Base-by-base conservation (phyloP, 2,888 invertebrate genomes). In the Callinectes sapidus region DNA sequence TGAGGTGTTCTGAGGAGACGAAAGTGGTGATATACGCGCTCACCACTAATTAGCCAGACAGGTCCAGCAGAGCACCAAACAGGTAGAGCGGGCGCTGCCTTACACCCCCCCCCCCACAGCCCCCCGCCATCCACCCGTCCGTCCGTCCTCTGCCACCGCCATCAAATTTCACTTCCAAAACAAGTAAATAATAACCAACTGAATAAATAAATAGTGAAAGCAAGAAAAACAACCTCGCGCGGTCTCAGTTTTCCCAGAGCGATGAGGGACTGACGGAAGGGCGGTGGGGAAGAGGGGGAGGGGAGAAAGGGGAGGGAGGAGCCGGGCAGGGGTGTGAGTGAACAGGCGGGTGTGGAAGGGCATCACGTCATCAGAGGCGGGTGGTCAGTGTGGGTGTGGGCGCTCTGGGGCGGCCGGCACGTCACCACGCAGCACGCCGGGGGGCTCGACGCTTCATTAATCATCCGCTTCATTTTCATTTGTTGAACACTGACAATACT, bases 401-500 rank as follows among this genome's bases (percentile, higher is more conserved):
- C 71, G 28, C n/a, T 10, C 28, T 71, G 71, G 61, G 16, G 61
- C 71, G 28, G n/a, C 28, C n/a, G 71, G 71, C 71, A 28, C 71
- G 71, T 71, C 71, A 71, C 71, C 28, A 71, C 28, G 71, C 71
- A 13, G 71, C 71, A n/a, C 71, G 28, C n/a, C 28, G 23, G 71
- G 71, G 71, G 28, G 28, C n/a, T 71, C 13, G 71, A 71, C 71
- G 71, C 28, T n/a, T 28, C 71, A 71, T 71, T 71, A 71, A 71
- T 71, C 71, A 71, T 71, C 71, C 0, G 28, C 71, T 71, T 71
- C 71, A 71, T 71, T 71, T 71, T 71, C 10, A 71, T 71, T 71
- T 71, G 71, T 71, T 71, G 71, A 71, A 71, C 71, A 28, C 71
- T 71, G 71, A 71, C 71, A 71, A 71, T 71, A n/a, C n/a, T 71